Evolutionary conservation across 2,797 vertebrate genomes (phyloP).

Genomic region (Novumbra hubbsi): DNA sequence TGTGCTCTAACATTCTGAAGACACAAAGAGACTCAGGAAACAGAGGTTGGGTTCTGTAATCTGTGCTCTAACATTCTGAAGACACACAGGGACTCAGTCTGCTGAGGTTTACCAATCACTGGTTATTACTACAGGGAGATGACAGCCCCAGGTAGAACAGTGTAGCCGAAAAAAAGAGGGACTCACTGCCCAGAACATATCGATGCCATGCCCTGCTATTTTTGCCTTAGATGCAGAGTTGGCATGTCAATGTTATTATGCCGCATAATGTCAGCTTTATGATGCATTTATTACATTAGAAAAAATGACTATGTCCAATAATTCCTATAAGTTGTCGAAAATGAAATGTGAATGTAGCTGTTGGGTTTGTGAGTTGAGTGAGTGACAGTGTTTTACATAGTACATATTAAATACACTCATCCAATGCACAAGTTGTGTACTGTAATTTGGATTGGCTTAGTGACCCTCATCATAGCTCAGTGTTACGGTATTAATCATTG

Average conservation of each 20-base stretch:
- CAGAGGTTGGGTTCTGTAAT: constrained; percentile 32
- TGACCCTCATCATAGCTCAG: constrained; percentile 67
- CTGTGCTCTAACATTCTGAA: constrained; percentile 48
- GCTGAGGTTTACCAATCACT: constrained; percentile 38
- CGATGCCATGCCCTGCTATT: constrained; percentile 22
- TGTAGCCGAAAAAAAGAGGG: constrained; percentile 28
- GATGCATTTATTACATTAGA: not conserved
- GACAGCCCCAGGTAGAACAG: constrained; percentile 25
- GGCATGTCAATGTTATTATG: not conserved
- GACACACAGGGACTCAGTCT: constrained; percentile 29
- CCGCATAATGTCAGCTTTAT: not conserved
- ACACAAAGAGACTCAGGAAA: constrained; percentile 27
- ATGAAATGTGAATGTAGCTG: not conserved
- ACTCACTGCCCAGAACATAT: constrained; percentile 38
- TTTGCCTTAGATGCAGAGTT: not conserved
- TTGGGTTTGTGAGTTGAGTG: not conserved
- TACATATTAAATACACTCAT: constrained; percentile 18
- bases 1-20: constrained; percentile 47
- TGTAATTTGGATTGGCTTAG: constrained; percentile 60
- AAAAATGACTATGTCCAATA: not conserved
- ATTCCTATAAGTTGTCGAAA: not conserved
- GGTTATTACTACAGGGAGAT: constrained; percentile 40
- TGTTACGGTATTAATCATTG: constrained; percentile 66
- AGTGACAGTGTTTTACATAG: not conserved
- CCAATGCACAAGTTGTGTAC: constrained; percentile 21